These are phyloP conservation scores for Allygus modestus DNA, from an alignment of 2,888 invertebrate genomes.

Conservation along the genomic window DNA sequence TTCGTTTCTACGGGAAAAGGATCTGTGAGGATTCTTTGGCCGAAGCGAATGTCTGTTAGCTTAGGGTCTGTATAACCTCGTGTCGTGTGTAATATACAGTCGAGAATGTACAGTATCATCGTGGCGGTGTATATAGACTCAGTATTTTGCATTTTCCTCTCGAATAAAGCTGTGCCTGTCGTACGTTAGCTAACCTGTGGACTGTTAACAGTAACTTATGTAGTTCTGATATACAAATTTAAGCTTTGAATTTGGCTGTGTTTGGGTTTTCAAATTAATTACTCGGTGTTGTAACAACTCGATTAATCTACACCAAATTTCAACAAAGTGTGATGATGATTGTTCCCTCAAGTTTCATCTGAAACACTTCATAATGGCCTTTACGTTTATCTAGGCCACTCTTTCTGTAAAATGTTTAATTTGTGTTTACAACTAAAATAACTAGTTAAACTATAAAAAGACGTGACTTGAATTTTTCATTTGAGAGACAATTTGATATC, in stretches of 20 bases:
- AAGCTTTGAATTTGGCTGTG: slow-evolving; percentile 5
- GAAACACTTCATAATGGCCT: no score
- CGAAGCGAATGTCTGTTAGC: neutral
- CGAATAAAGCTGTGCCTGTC: slow-evolving; percentile 62
- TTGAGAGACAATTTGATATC: no score
- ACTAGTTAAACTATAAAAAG: no score
- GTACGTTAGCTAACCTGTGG: slow-evolving; percentile 54
- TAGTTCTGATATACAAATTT: slow-evolving; percentile 14
- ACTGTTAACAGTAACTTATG: slow-evolving; percentile 47
- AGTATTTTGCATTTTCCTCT: slow-evolving; percentile 63
- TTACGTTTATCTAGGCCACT: no score
- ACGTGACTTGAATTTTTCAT: no score
- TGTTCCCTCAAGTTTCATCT: no score
- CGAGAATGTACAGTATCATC: slow-evolving; percentile 52
- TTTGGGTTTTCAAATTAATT: slow-evolving; percentile 12
- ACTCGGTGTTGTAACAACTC: no score
- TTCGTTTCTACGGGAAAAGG: neutral
- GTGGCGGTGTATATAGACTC: slow-evolving; percentile 54
- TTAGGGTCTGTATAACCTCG: neutral
- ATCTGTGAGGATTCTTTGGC: neutral
- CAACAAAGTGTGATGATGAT: no score
- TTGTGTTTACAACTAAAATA: no score
- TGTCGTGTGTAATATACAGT: neutral
- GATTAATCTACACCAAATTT: no score
- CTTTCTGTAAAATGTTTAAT: no score